phyloP scores from a whole-genome alignment of 2,888 invertebrate species.

The Eristalis arbustorum region DNA sequence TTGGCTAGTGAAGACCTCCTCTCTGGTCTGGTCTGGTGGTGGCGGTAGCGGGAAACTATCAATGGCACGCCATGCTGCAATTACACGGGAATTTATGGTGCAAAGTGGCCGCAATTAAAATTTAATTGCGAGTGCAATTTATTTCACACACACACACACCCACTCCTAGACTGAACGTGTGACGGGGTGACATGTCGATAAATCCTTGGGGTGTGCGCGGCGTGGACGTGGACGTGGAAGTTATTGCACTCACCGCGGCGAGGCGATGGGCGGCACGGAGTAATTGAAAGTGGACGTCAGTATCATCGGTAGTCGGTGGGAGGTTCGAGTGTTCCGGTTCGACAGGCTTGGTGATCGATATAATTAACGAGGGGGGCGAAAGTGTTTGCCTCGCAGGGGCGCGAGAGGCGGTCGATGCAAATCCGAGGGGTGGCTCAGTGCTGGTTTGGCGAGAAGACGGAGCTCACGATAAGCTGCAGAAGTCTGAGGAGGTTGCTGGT shows the following conservation, averaged over 20 bases:
- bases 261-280: background rate
- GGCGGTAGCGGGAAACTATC: slow-evolving; percentile 34
- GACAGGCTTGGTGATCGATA: background rate
- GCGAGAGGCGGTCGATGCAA: background rate
- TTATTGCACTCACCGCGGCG: slow-evolving; percentile 9
- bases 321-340: background rate
- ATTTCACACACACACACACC: slow-evolving; percentile 17
- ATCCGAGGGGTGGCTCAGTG: too few relatives aligned
- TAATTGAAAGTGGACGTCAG: background rate
- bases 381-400: background rate
- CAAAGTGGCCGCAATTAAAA: slow-evolving; percentile 61
- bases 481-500: background rate
- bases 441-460: background rate
- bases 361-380: background rate
- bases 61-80: slow-evolving; percentile 56
- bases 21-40: background rate
- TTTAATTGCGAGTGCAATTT: slow-evolving; percentile 64
- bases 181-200: background rate
- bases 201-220: background rate
- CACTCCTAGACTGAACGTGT: background rate
- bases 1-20: background rate
- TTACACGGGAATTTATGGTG: slow-evolving; percentile 57
- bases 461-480: background rate
- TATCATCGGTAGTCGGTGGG: background rate
- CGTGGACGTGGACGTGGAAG: slow-evolving; percentile 11